phyloP scores from a whole-genome alignment of 2,797 vertebrate species.

The Pangasius larnaudii region DNA sequence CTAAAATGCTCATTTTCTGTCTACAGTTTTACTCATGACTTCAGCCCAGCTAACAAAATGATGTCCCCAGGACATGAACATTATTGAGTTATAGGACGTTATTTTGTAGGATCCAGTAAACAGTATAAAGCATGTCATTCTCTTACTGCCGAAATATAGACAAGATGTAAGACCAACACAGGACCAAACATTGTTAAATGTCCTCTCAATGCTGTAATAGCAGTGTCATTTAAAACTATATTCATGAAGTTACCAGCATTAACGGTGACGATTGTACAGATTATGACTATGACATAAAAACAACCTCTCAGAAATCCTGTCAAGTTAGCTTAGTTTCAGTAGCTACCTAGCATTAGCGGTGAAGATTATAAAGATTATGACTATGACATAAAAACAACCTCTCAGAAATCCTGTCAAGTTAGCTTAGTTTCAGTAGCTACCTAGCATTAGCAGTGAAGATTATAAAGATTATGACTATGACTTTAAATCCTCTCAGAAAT shows the following conservation, averaged over 20 bases:
- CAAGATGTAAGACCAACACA: neutral
- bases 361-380: neutral
- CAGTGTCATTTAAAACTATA: neutral
- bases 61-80: neutral
- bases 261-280: neutral
- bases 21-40: slow-evolving; percentile 26
- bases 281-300: neutral
- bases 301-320: neutral
- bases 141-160: neutral
- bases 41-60: neutral
- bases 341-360: neutral
- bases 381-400: neutral
- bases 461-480: neutral
- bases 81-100: neutral
- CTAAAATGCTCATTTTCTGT: neutral
- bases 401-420: neutral
- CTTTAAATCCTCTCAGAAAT: neutral
- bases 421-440: neutral
- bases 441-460: neutral
- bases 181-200: neutral
- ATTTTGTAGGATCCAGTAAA: slow-evolving; percentile 4
- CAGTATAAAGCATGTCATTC: neutral
- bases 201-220: neutral
- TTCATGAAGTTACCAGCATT: neutral
- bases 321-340: neutral